Conservation (phyloP, 1,140 invertebrate genomes). For the Caenorhabditis elegans region DNA sequence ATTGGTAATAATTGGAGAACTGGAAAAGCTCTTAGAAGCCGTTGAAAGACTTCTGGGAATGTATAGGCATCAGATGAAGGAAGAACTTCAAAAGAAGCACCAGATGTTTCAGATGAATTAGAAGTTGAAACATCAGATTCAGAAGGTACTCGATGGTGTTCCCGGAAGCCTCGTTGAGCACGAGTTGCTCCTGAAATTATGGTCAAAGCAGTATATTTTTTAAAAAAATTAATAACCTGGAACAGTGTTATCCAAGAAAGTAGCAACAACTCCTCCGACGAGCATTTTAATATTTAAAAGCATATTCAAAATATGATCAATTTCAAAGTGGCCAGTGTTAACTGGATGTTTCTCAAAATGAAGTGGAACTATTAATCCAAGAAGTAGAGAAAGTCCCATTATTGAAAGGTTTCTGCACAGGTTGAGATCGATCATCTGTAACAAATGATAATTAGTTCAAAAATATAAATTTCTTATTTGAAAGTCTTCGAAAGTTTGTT, state of each 20-base stretch:
- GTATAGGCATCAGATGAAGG: neutral
- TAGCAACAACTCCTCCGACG: slow-evolving; percentile 67
- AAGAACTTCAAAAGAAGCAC: neutral
- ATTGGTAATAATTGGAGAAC: neutral
- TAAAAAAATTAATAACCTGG: slow-evolving; percentile 61
- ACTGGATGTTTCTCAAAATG: slow-evolving; percentile 41
- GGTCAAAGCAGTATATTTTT: no score
- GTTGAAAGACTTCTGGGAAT: neutral
- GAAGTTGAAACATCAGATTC: neutral
- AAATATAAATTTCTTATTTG: neutral
- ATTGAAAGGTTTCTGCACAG: slow-evolving; percentile 41
- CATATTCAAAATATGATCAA: slow-evolving; percentile 66
- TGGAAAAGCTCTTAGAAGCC: neutral
- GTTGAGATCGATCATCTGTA: slow-evolving; percentile 42
- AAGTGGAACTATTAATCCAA: slow-evolving; percentile 35
- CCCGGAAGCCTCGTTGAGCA: slow-evolving; percentile 29
- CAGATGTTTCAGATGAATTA: neutral
- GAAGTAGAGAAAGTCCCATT: slow-evolving; percentile 41
- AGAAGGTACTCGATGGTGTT: neutral
- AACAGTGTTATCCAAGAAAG: slow-evolving; percentile 67
- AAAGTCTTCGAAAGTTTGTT: no score
- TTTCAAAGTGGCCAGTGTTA: slow-evolving; percentile 13
- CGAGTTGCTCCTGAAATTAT: slow-evolving; percentile 31
- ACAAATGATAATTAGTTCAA: neutral
- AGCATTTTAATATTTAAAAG: slow-evolving; percentile 68